Evolutionary conservation across 2,888 invertebrate species (phyloP), one percentile per base, ranked within the genome.

Genomic region (Yponomeuta plumbellus): DNA sequence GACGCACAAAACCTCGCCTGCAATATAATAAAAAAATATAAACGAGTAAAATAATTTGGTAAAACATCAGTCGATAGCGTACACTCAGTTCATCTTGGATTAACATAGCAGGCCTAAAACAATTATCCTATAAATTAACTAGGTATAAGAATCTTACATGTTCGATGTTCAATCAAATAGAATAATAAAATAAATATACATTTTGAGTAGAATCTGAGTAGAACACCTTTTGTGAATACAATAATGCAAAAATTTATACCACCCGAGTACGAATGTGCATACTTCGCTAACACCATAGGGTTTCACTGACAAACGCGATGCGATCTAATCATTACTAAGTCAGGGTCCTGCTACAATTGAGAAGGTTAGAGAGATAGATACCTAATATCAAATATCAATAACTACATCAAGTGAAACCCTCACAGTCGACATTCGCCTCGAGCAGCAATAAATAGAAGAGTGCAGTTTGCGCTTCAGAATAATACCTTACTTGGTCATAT

Each of bases 151-250:
- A 44, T 17, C 13, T 44, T 44, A 44, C 44, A 44, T 11, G 11
- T 44, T 44, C 44, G 44, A 44, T 44, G 44, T 44, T 44, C 44
- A 44, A 44, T 44, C 13, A 44, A 44, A 44, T 44, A 44, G 44
- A 13, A 44, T 44, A 13, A 44, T 44, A 6, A 44, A 44, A 44
- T 13, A 6, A 44, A 44, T 44, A 44, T 44, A 44, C 44, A 44
- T 44, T 44, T 44, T 17, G 44, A 44, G 44, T 44, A 44, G 17
- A 44, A 44, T 17, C 34, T 34, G 34, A 34, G 34, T 5, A 34
- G 34, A 59, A 21, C 21, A 13, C 59, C n/a, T 59, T 59, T 58
- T 58, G 58, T 58, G 44, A 11, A 22, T 58, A 58, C 58, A 58
- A 58, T 4, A 11, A 22, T 58, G 21, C 58, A 58, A 58, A 22